phyloP scores from a whole-genome alignment of 2,113 vertebrate genomes.

The Amazona guildingii region DNA sequence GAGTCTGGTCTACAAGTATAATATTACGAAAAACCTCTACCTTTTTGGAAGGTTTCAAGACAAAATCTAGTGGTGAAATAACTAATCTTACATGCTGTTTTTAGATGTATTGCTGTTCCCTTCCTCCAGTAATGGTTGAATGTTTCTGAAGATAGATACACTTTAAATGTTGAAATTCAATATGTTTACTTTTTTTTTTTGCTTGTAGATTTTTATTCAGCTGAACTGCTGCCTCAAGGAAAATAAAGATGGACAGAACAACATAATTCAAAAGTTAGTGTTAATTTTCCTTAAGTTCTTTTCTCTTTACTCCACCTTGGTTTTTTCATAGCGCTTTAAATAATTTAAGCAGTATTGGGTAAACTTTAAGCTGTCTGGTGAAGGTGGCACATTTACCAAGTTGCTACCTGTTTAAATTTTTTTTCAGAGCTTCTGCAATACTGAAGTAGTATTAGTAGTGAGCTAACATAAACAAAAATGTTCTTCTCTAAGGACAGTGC shows the following conservation, averaged over 20 bases:
- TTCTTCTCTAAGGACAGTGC: not conserved
- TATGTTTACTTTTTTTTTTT: not conserved
- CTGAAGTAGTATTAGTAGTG: not conserved
- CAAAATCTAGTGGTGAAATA: not conserved
- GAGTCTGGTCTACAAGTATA: not conserved
- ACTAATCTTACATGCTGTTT: not conserved
- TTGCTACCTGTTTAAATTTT: not conserved
- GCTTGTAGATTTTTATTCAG: slow-evolving; percentile 32
- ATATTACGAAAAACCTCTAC: not conserved
- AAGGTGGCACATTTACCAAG: not conserved
- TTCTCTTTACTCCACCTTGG: not conserved
- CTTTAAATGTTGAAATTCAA: not conserved
- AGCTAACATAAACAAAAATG: not conserved
- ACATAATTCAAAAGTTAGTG: slow-evolving; percentile 57
- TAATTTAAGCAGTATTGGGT: not conserved
- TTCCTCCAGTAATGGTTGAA: not conserved
- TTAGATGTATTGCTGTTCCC: not conserved
- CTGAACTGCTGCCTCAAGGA: slow-evolving; percentile 1
- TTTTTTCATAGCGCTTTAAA: not conserved
- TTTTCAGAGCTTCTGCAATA: not conserved
- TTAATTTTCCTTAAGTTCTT: not conserved
- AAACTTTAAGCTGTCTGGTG: not conserved
- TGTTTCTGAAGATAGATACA: not conserved
- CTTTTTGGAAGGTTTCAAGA: not conserved
- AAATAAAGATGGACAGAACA: slow-evolving; percentile 59